These are phyloP conservation scores for Bathybates hornii DNA, from an alignment of 2,113 vertebrate species.

Conservation along the genomic window DNA sequence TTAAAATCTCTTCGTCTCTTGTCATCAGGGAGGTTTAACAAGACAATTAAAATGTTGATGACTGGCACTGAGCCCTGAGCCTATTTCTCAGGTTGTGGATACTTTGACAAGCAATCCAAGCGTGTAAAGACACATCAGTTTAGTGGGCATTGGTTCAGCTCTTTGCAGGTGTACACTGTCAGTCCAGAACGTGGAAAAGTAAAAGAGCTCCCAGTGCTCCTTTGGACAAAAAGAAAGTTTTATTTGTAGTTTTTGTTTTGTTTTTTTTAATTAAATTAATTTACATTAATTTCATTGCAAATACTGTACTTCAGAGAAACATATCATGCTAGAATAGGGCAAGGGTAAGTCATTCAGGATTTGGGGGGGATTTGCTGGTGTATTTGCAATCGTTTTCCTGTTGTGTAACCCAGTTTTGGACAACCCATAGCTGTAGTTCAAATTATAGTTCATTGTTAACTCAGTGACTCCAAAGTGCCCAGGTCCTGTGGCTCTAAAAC, in stretches of 20 bases:
- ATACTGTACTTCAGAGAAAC: neutral
- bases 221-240: neutral
- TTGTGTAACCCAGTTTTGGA: neutral
- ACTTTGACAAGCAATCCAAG: slow-evolving; percentile 18
- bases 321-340: neutral
- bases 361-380: neutral
- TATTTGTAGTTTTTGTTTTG: neutral
- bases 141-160: slow-evolving; percentile 18
- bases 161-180: slow-evolving; percentile 54
- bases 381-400: neutral
- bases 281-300: neutral
- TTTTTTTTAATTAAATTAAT: neutral
- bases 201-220: neutral
- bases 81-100: slow-evolving; percentile 28
- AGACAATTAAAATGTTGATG: slow-evolving; percentile 15
- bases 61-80: slow-evolving; percentile 14
- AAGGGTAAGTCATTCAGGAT: neutral
- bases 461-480: neutral
- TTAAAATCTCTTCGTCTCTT: neutral
- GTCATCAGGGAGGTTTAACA: neutral
- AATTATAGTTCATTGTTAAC: neutral
- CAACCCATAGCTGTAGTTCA: neutral
- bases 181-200: slow-evolving; percentile 34
- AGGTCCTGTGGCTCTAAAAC: neutral
- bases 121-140: slow-evolving; percentile 53